Conservation (phyloP, 2,888 invertebrate species). For the Tillus elongatus region DNA sequence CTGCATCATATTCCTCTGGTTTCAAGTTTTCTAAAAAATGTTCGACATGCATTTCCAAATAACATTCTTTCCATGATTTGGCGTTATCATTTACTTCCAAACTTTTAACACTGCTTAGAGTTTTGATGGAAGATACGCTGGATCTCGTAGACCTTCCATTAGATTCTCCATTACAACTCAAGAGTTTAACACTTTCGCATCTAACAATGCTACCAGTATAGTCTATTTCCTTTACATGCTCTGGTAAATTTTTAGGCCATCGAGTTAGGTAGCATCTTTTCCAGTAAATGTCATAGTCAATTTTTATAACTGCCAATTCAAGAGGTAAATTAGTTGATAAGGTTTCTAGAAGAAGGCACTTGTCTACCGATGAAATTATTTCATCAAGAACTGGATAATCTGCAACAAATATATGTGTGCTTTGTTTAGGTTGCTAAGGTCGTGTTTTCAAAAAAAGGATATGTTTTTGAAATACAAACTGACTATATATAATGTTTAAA, state of each 20-base stretch:
- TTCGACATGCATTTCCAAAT: constrained; percentile 33
- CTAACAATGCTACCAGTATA: too few species aligned
- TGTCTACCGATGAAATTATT: constrained; percentile 21
- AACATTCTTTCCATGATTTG: constrained; percentile 35
- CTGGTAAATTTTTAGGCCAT: constrained; percentile 30
- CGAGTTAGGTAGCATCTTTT: constrained; percentile 29
- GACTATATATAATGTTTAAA: too few species aligned
- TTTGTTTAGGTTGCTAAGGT: too few species aligned
- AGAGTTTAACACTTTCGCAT: too few species aligned
- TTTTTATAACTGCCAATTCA: constrained; percentile 29
- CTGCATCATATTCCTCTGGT: constrained; percentile 35
- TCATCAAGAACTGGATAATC: constrained; percentile 10
- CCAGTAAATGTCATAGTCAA: constrained; percentile 35
- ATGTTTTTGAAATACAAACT: too few species aligned
- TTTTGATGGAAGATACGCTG: too few species aligned
- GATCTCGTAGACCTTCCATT: too few species aligned
- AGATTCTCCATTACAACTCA: too few species aligned
- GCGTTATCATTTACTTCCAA: constrained; percentile 7
- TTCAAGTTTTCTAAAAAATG: constrained; percentile 34
- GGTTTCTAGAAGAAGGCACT: constrained; percentile 28
- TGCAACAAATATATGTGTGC: constrained; percentile 7
- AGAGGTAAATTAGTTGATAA: constrained; percentile 31
- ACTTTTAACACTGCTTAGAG: too few species aligned
- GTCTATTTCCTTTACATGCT: constrained; percentile 8
- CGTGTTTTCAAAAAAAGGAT: too few species aligned